Percentiles rank a stretch among this genome's conserved stretches.
These are phyloP conservation scores for Solea senegalensis DNA, from an alignment of 2,113 vertebrate genomes.

Conservation along the genomic window DNA sequence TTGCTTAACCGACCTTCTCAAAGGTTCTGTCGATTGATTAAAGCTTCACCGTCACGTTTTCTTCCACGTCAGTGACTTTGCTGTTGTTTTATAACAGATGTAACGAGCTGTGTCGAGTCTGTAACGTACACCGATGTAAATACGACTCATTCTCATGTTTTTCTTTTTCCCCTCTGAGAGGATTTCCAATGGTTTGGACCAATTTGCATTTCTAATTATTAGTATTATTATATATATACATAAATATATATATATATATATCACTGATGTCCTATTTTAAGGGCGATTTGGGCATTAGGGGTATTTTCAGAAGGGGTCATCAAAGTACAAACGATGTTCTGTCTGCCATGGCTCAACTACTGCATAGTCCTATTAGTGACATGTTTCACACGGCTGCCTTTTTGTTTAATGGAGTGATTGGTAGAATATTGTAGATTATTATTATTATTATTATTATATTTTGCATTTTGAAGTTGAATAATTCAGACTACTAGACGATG, in stretches of 20 bases:
- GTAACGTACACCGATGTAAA: constrained; percentile 51
- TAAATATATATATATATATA: too few relatives aligned
- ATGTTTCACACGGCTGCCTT: constrained; percentile 76
- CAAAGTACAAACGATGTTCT: not conserved
- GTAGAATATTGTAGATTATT: constrained; percentile 16
- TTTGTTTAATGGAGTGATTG: constrained; percentile 34
- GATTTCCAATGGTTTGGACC: constrained; percentile 42
- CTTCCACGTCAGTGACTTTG: constrained; percentile 10
- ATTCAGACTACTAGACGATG: not conserved
- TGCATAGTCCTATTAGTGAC: constrained; percentile 13
- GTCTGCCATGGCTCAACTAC: constrained; percentile 41
- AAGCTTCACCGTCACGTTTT: constrained; percentile 6
- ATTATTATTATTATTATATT: not conserved
- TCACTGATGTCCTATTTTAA: too few relatives aligned
- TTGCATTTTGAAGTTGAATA: not conserved
- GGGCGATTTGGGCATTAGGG: not conserved
- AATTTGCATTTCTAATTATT: constrained; percentile 12
- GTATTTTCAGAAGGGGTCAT: too few relatives aligned
- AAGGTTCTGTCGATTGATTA: not conserved
- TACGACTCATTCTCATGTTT: constrained; percentile 37
- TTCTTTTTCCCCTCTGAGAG: constrained; percentile 44
- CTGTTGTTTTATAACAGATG: constrained; percentile 53
- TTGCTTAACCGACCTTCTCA: constrained; percentile 8
- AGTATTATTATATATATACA: not conserved
- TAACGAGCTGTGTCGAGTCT: constrained; percentile 24